Percentiles rank a stretch among this genome's conserved stretches.
These are phyloP conservation scores for Anthopleura sola DNA, from an alignment of 64 coral and sea anemone genomes.

Conservation along the genomic window DNA sequence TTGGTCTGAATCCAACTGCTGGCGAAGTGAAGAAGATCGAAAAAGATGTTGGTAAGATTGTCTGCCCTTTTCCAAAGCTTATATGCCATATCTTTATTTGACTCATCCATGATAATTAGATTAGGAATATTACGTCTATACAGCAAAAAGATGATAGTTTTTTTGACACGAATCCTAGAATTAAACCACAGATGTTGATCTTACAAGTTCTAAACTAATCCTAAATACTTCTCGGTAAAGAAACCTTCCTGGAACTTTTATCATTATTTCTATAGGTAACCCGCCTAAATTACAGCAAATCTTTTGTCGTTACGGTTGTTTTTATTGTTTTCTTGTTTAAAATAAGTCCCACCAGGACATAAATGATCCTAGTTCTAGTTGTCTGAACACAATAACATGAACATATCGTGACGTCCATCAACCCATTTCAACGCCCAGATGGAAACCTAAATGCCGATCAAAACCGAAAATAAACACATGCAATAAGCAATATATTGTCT, in stretches of 20 bases:
- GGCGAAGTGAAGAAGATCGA: constrained; percentile 87
- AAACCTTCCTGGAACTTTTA: not conserved
- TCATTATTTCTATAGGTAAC: not conserved
- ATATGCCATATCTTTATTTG: not conserved
- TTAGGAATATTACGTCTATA: not conserved
- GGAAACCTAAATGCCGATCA: not conserved
- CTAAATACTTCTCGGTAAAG: not conserved
- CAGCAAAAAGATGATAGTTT: not conserved
- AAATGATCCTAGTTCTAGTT: not conserved
- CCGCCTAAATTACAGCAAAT: not conserved
- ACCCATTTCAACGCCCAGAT: not conserved
- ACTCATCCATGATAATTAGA: not conserved
- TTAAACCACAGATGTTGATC: not conserved
- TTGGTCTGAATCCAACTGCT: constrained; percentile 71
- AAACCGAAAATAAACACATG: not conserved
- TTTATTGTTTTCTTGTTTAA: not conserved
- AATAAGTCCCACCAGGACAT: not conserved
- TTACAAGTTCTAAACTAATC: not conserved
- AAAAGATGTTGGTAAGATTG: constrained; percentile 57
- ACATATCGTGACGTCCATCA: not conserved
- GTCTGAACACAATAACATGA: not conserved
- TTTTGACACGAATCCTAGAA: not conserved
- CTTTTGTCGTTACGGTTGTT: not conserved
- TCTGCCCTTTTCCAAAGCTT: not conserved
- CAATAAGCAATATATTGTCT: not conserved